Evolutionary conservation across 2,888 invertebrate genomes (phyloP).

Genomic region (Morpho deidamia): DNA sequence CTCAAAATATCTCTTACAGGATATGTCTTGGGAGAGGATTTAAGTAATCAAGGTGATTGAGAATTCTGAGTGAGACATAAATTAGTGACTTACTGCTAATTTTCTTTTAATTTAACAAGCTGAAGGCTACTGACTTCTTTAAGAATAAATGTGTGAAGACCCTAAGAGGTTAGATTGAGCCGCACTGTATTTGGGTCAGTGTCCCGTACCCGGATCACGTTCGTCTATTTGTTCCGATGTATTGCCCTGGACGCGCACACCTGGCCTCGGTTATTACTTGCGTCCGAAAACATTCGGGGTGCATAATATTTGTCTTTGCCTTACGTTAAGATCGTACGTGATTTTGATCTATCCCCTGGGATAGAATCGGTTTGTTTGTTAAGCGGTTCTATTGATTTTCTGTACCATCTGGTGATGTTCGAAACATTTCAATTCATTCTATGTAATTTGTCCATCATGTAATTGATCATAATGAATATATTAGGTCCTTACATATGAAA

Average conservation of each 20-base stretch:
- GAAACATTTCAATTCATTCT: no score
- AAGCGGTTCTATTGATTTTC: slow-evolving; percentile 18
- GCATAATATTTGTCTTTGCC: slow-evolving; percentile 32
- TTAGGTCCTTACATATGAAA: no score
- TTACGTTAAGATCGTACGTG: slow-evolving; percentile 26
- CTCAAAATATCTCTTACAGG: no score
- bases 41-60: no score
- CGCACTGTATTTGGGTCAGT: slow-evolving; percentile 38
- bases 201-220: slow-evolving; percentile 54
- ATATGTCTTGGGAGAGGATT: no score
- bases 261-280: slow-evolving; percentile 45
- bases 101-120: not conserved
- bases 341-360: slow-evolving; percentile 25
- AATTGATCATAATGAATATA: no score
- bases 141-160: slow-evolving; percentile 1
- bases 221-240: slow-evolving; percentile 67
- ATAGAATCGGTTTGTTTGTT: slow-evolving; percentile 21
- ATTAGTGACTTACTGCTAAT: not conserved
- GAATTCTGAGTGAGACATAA: no score
- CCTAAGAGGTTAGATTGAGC: slow-evolving; percentile 9
- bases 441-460: no score
- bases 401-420: slow-evolving; percentile 8
- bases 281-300: slow-evolving; percentile 27
- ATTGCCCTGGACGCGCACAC: slow-evolving; percentile 53
- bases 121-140: not conserved